These are phyloP conservation scores for Colletes collaris DNA, from an alignment of 2,888 invertebrate genomes.

Conservation along the genomic window DNA sequence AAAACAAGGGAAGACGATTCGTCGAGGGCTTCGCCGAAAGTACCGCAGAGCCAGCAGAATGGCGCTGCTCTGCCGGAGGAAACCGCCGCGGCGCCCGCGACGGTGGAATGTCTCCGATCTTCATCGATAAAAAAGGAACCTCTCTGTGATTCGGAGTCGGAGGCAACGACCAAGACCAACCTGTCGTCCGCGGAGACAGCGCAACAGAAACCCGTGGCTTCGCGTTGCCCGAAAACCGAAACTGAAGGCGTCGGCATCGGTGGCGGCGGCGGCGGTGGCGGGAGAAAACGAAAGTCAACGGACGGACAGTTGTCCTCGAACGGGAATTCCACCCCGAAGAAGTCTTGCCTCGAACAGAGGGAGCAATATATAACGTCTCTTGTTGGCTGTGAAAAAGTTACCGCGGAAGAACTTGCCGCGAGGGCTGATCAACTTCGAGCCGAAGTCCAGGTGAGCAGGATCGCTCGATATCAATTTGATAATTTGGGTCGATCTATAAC, in stretches of 20 bases:
- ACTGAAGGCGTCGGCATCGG: slow-evolving; percentile 51
- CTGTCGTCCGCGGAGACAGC: slow-evolving; percentile 17
- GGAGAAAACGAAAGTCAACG: slow-evolving; percentile 69
- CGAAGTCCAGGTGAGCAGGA: slow-evolving; percentile 76
- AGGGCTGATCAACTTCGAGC: slow-evolving; percentile 78
- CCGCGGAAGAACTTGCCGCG: slow-evolving; percentile 77
- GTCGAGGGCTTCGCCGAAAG: slow-evolving; percentile 75
- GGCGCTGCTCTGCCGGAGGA: slow-evolving; percentile 80
- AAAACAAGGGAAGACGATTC: slow-evolving; percentile 72
- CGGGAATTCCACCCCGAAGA: slow-evolving; percentile 73
- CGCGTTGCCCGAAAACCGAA: slow-evolving; percentile 47
- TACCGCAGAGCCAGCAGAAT: slow-evolving; percentile 80
- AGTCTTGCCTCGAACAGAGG: slow-evolving; percentile 77
- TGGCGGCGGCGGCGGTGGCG: slow-evolving; percentile 11
- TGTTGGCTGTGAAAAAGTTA: slow-evolving; percentile 78
- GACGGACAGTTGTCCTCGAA: slow-evolving; percentile 69
- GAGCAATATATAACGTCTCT: slow-evolving; percentile 79
- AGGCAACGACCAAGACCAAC: slow-evolving; percentile 36
- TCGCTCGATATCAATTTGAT: too few relatives aligned
- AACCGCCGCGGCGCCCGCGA: slow-evolving; percentile 74
- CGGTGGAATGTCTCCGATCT: slow-evolving; percentile 48
- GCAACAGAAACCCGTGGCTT: slow-evolving; percentile 37
- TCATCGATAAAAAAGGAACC: slow-evolving; percentile 56
- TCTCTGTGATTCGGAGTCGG: slow-evolving; percentile 52
- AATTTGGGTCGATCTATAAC: too few relatives aligned